Percentiles rank a stretch among this genome's conserved stretches.
Evolutionary conservation across 2,113 vertebrate species (phyloP).

Genomic region (Eudorcas thomsonii): DNA sequence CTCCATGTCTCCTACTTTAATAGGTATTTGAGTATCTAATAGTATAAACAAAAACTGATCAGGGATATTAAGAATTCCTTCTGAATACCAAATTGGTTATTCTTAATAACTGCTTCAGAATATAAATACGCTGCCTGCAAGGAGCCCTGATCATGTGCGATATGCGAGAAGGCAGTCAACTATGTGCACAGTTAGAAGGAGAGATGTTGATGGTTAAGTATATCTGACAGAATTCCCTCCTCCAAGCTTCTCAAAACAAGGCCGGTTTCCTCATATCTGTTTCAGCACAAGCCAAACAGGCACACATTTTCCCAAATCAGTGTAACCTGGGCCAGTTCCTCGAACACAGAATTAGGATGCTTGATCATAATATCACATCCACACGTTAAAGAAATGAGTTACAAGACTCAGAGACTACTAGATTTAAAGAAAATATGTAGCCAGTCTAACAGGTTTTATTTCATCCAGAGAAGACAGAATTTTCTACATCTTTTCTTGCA

Average conservation of each 20-base stretch:
- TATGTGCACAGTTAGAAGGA: neutral
- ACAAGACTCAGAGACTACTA: neutral
- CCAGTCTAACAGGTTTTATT: neutral
- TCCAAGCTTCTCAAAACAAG: neutral
- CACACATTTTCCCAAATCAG: neutral
- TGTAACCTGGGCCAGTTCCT: neutral
- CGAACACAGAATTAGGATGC: neutral
- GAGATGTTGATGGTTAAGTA: neutral
- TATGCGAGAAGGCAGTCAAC: neutral
- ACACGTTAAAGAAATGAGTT: neutral
- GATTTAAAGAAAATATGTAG: neutral
- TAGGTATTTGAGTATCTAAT: neutral
- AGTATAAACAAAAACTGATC: neutral
- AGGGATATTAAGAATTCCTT: neutral
- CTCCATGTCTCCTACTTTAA: neutral
- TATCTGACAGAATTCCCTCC: neutral
- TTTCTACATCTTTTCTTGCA: neutral
- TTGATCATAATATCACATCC: neutral
- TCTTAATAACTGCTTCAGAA: slow-evolving; percentile 8
- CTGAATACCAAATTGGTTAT: neutral
- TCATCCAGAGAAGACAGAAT: neutral
- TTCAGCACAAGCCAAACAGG: neutral
- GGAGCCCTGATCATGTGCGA: neutral
- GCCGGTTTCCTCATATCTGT: neutral
- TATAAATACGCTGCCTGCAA: neutral